Percentiles rank a stretch among this genome's conserved stretches.
These are phyloP conservation scores for Epinotia ramella DNA, from an alignment of 2,888 invertebrate genomes.

Conservation along the genomic window DNA sequence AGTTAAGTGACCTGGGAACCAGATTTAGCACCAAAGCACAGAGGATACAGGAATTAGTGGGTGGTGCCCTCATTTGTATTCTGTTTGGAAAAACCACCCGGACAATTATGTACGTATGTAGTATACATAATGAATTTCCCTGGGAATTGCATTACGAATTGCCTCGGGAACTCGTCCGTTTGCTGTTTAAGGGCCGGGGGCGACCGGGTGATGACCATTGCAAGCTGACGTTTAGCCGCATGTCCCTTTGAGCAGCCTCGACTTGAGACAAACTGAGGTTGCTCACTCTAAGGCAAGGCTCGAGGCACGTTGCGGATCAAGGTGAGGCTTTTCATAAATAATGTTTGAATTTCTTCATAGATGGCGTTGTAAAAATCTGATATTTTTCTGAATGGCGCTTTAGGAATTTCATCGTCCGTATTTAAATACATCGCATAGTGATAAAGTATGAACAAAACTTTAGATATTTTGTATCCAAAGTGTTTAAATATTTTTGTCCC, in stretches of 20 bases:
- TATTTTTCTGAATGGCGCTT: not conserved
- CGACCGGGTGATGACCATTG: not conserved
- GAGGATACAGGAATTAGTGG: constrained; percentile 28
- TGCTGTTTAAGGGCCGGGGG: not conserved
- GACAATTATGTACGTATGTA: constrained; percentile 7
- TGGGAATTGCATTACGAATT: not conserved
- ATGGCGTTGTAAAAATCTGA: not conserved
- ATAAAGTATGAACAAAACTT: too few species aligned
- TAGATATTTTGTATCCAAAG: too few species aligned
- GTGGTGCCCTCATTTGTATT: constrained; percentile 49
- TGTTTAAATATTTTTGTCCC: too few species aligned
- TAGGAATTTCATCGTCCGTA: not conserved
- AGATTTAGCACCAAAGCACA: constrained; percentile 27
- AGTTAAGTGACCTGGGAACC: constrained; percentile 16
- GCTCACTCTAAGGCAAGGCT: too few species aligned
- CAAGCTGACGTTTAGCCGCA: not conserved
- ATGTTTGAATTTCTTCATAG: not conserved
- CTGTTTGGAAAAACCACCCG: constrained; percentile 48
- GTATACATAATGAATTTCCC: not conserved
- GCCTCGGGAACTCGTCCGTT: not conserved
- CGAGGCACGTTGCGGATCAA: too few species aligned
- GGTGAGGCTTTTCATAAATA: not conserved
- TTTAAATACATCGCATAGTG: too few species aligned
- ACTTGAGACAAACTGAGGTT: too few species aligned
- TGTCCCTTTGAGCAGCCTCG: too few species aligned